These are phyloP conservation scores for Drosophila bunnanda DNA, from an alignment of 2,888 invertebrate genomes.

Conservation along the genomic window DNA sequence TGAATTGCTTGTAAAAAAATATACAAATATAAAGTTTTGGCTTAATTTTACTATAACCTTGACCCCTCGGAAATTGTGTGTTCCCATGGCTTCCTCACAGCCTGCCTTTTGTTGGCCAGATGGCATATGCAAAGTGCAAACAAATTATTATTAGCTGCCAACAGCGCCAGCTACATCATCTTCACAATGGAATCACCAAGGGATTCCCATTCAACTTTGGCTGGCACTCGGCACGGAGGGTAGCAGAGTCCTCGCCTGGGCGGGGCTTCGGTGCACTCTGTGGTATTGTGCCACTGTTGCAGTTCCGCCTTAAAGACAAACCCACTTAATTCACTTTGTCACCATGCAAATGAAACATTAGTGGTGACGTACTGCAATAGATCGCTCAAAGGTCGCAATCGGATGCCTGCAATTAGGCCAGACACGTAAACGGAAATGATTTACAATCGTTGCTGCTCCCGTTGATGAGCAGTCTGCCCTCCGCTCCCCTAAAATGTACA, in stretches of 20 bases:
- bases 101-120: conserved; percentile 50
- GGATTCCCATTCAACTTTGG: conserved; percentile 71
- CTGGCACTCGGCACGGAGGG: conserved; percentile 25
- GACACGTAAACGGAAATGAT: conserved; percentile 65
- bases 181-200: conserved; percentile 67
- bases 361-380: conserved; percentile 35
- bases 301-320: conserved; percentile 25
- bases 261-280: conserved; percentile 56
- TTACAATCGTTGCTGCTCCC: conserved; percentile 58
- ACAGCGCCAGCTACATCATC: conserved; percentile 72
- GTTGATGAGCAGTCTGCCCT: conserved; percentile 25
- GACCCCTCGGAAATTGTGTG: conserved; percentile 16
- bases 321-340: conserved; percentile 35
- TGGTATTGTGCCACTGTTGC: conserved; percentile 19
- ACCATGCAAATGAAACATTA: conserved; percentile 42
- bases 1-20: conserved; percentile 3
- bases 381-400: conserved; percentile 39
- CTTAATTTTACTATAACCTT: conserved; percentile 14
- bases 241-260: conserved; percentile 42
- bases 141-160: conserved; percentile 79
- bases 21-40: background rate
- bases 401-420: conserved; percentile 60
- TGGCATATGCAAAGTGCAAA: conserved; percentile 78
- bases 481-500: conserved; percentile 1
- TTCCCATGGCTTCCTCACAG: conserved; percentile 1